phyloP scores from a whole-genome alignment of 2,888 invertebrate species.

The Nephrotoma guestfalica region DNA sequence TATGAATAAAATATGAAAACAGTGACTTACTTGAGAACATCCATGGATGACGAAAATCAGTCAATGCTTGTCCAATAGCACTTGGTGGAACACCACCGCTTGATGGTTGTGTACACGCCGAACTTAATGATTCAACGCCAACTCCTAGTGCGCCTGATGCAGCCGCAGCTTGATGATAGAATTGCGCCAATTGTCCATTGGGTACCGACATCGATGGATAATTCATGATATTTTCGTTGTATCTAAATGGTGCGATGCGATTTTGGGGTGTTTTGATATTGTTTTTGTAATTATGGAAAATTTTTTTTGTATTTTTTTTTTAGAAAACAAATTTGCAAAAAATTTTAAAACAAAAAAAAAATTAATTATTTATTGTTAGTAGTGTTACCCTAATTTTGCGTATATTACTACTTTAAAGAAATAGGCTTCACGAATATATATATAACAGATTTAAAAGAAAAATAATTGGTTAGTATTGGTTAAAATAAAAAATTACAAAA shows the following conservation, averaged over 20 bases:
- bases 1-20: background rate
- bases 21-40: slow-evolving; percentile 39
- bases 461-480: background rate
- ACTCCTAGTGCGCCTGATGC: slow-evolving; percentile 53
- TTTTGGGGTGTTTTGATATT: background rate
- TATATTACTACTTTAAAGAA: background rate
- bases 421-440: background rate
- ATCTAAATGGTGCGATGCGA: slow-evolving; percentile 20
- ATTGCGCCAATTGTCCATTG: slow-evolving; percentile 43
- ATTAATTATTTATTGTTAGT: background rate
- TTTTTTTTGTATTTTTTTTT: background rate
- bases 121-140: slow-evolving; percentile 62
- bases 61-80: slow-evolving; percentile 67
- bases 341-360: slow-evolving; percentile 1
- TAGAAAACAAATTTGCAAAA: background rate
- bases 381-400: background rate
- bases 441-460: background rate
- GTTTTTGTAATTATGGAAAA: slow-evolving; percentile 3
- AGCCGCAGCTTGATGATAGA: slow-evolving; percentile 70
- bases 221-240: slow-evolving; percentile 34
- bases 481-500: background rate
- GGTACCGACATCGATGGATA: slow-evolving; percentile 35
- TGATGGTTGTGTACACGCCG: slow-evolving; percentile 62
- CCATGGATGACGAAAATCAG: slow-evolving; percentile 90
- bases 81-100: slow-evolving; percentile 39